Evolutionary conservation across 2,113 vertebrate species (phyloP).

Genomic region (Marcusenius ussheri): DNA sequence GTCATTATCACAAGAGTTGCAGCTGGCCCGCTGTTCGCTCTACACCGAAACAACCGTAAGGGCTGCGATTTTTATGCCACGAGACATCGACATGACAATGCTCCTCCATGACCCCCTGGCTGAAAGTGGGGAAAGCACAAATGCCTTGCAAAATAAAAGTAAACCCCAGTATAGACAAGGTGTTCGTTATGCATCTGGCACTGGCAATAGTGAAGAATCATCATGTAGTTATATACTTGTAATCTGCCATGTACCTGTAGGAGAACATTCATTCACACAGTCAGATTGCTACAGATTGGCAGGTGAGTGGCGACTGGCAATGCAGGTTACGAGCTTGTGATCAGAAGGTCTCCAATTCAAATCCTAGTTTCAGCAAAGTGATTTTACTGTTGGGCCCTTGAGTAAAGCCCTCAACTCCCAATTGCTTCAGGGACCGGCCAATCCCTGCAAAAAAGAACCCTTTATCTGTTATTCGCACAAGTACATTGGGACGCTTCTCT

Average conservation of each 20-base stretch:
- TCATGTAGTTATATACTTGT: background rate
- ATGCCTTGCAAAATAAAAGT: background rate
- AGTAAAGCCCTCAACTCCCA: background rate
- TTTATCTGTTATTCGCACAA: background rate
- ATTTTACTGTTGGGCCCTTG: background rate
- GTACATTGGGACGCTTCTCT: background rate
- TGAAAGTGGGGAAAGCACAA: background rate
- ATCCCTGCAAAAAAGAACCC: background rate
- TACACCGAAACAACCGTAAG: background rate
- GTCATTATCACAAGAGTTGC: background rate
- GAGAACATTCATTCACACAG: background rate
- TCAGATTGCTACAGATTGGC: background rate
- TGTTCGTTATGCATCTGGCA: background rate
- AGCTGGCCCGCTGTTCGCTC: background rate
- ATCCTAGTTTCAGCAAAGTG: background rate
- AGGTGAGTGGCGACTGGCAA: background rate
- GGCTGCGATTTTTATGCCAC: background rate
- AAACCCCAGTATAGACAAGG: background rate
- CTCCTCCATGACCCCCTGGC: background rate
- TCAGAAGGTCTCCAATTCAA: background rate
- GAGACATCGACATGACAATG: background rate
- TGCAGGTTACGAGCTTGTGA: background rate
- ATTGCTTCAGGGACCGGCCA: background rate
- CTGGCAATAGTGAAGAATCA: background rate
- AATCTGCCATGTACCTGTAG: background rate